Conservation (phyloP, 2,113 vertebrate species). For the Amblyopsis rosae region DNA sequence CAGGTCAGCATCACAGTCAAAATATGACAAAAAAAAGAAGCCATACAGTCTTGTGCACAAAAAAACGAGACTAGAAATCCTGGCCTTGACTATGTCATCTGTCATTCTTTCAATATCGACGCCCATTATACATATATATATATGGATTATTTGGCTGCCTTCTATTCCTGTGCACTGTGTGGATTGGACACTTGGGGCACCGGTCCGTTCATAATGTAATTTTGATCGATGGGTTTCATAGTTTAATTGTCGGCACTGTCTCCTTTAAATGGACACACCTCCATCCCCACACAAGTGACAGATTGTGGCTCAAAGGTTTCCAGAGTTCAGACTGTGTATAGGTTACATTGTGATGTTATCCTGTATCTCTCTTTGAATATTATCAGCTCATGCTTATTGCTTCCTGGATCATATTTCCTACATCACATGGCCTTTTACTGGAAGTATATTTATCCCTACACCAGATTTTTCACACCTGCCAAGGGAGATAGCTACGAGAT, state of each 20-base stretch:
- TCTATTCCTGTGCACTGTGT: constrained; percentile 52
- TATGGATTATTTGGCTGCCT: constrained; percentile 66
- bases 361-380: constrained; percentile 52
- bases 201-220: constrained; percentile 59
- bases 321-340: constrained; percentile 35
- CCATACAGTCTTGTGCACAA: constrained; percentile 52
- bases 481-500: constrained; percentile 39
- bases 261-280: constrained; percentile 50
- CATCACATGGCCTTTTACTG: constrained; percentile 61
- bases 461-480: constrained; percentile 59
- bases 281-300: constrained; percentile 10
- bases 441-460: constrained; percentile 41
- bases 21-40: constrained; percentile 60
- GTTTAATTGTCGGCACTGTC: constrained; percentile 65
- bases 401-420: constrained; percentile 70
- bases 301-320: constrained; percentile 43
- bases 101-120: constrained; percentile 74
- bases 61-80: constrained; percentile 62
- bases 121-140: constrained; percentile 71
- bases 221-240: constrained; percentile 63
- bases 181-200: constrained; percentile 57
- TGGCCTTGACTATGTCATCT: constrained; percentile 62
- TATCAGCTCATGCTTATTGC: constrained; percentile 58
- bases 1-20: constrained; percentile 31
- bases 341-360: constrained; percentile 25